These are phyloP conservation scores for Platanista minor DNA, from an alignment of 2,113 vertebrate genomes.

Conservation along the genomic window DNA sequence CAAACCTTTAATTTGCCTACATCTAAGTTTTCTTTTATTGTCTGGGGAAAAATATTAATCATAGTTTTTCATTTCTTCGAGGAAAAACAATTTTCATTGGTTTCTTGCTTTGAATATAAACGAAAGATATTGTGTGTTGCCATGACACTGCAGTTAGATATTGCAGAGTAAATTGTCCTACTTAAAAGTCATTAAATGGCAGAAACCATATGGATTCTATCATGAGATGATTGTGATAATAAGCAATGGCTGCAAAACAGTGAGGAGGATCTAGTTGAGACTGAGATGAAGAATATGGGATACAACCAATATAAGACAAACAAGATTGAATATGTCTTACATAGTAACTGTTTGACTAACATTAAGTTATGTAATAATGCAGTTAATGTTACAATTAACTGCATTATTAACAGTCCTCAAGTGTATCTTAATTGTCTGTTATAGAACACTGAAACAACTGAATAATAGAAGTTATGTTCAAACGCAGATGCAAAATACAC, in stretches of 20 bases:
- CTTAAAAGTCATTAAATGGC: constrained; percentile 63
- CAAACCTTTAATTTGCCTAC: neutral
- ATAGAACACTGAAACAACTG: neutral
- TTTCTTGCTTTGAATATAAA: constrained; percentile 39
- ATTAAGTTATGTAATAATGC: constrained; percentile 64
- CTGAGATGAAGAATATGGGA: constrained; percentile 38
- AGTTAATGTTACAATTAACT: neutral
- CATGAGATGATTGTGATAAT: constrained; percentile 58
- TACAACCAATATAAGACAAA: constrained; percentile 58
- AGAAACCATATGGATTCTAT: constrained; percentile 62
- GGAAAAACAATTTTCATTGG: neutral
- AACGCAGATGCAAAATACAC: neutral
- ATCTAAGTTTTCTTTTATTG: neutral
- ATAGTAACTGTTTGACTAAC: constrained; percentile 60
- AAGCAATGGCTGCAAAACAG: constrained; percentile 61
- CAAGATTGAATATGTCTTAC: constrained; percentile 63
- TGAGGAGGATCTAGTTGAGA: constrained; percentile 43
- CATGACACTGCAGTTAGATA: constrained; percentile 59
- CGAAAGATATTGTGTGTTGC: neutral
- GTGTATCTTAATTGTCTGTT: neutral
- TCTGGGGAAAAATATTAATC: neutral
- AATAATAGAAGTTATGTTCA: constrained; percentile 19
- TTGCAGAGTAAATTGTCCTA: constrained; percentile 58
- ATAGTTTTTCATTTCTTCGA: neutral
- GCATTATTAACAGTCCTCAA: neutral